Evolutionary conservation across 2,113 vertebrate species (phyloP), one percentile per base, ranked within the genome.

Genomic region (Callithrix jacchus): DNA sequence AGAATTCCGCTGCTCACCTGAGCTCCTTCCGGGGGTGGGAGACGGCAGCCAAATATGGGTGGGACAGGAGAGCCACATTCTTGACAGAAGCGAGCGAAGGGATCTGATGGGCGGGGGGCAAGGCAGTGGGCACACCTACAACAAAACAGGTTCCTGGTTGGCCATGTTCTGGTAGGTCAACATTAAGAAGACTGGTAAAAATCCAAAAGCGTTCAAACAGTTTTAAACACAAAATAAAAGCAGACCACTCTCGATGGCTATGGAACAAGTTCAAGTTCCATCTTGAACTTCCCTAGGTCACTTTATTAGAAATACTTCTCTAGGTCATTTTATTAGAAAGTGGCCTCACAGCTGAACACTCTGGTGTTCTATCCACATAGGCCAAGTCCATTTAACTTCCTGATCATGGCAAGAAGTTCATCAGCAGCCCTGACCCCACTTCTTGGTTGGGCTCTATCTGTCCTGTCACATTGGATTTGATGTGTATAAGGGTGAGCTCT

Each of bases 61-160:
- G 99, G 99, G 23, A 99, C 77, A 11, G 97, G 92, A 52, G 98
- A 98, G 4, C 99, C 99, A 98, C 99, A 99, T n/a, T 99, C 98
- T 95, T 99, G 98, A 97, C 99, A 99, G 98, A 99, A 99, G 80
- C 98, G 98, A 81, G 99, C 98, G 64, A 99, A 99, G 0, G 99
- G 99, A 81, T 99, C 99, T 3, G 99, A 98, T 2, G 99, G 98
- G 17, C 98, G 98, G 66, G 97, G 95, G 47, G 97, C 97, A 68
- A 99, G 97, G 94, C 99, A 99, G 73, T 94, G 97, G 25, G 98
- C 54, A 98, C 99, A 99, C 97, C 99, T 99, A 94, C 37, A 97
- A 98, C 17, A 92, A 37, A 95, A 97, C 13, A 96, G 47, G 20
- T 95, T 79, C 89, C 74, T 64, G 27, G 8, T 47, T 96, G 76